Evolutionary conservation across 2,888 invertebrate species (phyloP).

Genomic region (Latheticus oryzae): DNA sequence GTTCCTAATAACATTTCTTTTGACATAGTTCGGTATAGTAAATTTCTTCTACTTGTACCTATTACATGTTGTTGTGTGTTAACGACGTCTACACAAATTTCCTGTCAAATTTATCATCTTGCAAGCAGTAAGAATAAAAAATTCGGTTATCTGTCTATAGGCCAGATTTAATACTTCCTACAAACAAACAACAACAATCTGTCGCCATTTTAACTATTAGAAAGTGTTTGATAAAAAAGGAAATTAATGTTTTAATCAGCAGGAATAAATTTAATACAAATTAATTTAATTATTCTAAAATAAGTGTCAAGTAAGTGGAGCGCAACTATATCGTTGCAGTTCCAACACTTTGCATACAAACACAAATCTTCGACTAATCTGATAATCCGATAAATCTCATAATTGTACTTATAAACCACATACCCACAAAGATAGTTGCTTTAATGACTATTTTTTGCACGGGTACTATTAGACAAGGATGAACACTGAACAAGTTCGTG

Average conservation of each 20-base stretch:
- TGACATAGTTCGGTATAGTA: constrained; percentile 32
- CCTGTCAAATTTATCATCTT: constrained; percentile 7
- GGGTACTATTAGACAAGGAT: constrained; percentile 22
- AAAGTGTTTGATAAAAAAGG: constrained; percentile 44
- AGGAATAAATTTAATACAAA: constrained; percentile 24
- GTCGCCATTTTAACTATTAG: constrained; percentile 28
- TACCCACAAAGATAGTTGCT: constrained; percentile 7
- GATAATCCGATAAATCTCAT: constrained; percentile 12
- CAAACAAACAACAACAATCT: constrained; percentile 8
- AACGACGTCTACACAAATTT: constrained; percentile 10
- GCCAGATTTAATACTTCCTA: constrained; percentile 22
- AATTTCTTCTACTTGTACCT: constrained; percentile 30
- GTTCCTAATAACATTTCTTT: constrained; percentile 36
- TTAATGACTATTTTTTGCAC: constrained; percentile 19
- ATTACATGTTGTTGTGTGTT: constrained; percentile 29
- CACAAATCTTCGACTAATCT: background rate
- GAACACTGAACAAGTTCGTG: constrained; percentile 37
- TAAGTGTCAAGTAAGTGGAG: constrained; percentile 33
- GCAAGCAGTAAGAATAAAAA: constrained; percentile 1
- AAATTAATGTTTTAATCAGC: constrained; percentile 41
- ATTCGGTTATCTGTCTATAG: constrained; percentile 1
- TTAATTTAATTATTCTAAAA: constrained; percentile 34
- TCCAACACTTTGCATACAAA: constrained; percentile 14
- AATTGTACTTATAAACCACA: constrained; percentile 3
- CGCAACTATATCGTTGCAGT: constrained; percentile 10